Evolutionary conservation across 2,888 invertebrate species (phyloP), one percentile per base, ranked within the genome.

Genomic region (Drosophila yooni): DNA sequence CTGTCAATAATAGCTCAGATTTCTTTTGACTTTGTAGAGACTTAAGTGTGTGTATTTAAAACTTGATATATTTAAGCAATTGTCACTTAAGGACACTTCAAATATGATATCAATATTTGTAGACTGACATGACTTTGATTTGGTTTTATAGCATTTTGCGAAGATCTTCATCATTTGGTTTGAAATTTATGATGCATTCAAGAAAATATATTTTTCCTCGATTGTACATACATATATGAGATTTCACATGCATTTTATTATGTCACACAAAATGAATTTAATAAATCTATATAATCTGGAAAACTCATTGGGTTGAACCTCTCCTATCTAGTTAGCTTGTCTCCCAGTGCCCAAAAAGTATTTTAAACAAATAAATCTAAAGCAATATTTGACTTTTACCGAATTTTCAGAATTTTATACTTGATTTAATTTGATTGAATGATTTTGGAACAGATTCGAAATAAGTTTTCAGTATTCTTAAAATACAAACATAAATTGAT

Each of bases 11-110:
- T 34, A 25, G 34, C 25, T 15, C 4, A n/a, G 50, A 51, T 36
- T 40, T 11, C 15, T 6, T 38, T 67, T 48, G 15, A 36, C 7
- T 56, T 27, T 6, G 2, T 29, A 27, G 33, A 48, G 31, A 38
- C 29, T 34, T 18, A 34, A 50, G 38, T 68, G 25, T 51, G 31
- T 70, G 15, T 25, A 15, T 25, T 31, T 43, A 68, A 48, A 54
- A 54, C 10, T 53, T n/a, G 36, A 43, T 53, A 48, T 25, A 36
- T 66, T n/a, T 11, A 10, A 21, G 18, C n/a, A 10, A 59, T 50
- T 51, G 1, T 5, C 52, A 53, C 36, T 66, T 66, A 50, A 33
- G 27, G 10, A 27, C 33, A 18, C 15, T 66, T 53, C 1, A 34
- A 25, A 31, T 31, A 15, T 8, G 15, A 15, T 15, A 21, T 8